These are phyloP conservation scores for Elanoides forficatus DNA, from an alignment of 2,113 vertebrate species.

Conservation along the genomic window DNA sequence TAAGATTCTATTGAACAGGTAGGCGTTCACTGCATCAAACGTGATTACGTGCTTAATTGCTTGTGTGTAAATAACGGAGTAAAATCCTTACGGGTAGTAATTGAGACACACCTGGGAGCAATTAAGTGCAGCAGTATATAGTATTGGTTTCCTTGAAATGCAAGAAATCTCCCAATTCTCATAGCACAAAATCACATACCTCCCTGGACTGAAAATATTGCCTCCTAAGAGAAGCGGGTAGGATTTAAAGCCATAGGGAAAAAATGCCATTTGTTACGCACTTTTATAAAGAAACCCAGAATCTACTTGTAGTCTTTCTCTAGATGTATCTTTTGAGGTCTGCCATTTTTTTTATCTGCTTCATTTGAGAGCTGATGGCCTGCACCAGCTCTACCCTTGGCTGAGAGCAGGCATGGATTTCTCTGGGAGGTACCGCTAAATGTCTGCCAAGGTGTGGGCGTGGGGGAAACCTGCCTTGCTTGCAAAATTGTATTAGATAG, in stretches of 20 bases:
- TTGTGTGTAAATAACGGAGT: neutral
- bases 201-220: neutral
- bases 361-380: neutral
- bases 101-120: neutral
- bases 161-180: neutral
- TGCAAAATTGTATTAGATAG: neutral
- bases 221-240: neutral
- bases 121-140: neutral
- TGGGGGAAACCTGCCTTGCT: neutral
- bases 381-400: neutral
- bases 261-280: neutral
- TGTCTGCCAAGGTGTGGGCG: neutral
- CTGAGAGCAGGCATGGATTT: neutral
- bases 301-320: neutral
- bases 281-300: neutral
- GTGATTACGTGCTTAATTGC: neutral
- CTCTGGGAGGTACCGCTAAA: neutral
- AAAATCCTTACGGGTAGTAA: neutral
- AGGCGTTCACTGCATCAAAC: neutral
- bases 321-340: neutral
- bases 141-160: neutral
- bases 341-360: neutral
- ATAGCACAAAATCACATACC: neutral
- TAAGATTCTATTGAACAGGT: neutral
- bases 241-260: neutral